Evolutionary conservation across 2,113 vertebrate genomes (phyloP).

Genomic region (Cynocephalus volans): DNA sequence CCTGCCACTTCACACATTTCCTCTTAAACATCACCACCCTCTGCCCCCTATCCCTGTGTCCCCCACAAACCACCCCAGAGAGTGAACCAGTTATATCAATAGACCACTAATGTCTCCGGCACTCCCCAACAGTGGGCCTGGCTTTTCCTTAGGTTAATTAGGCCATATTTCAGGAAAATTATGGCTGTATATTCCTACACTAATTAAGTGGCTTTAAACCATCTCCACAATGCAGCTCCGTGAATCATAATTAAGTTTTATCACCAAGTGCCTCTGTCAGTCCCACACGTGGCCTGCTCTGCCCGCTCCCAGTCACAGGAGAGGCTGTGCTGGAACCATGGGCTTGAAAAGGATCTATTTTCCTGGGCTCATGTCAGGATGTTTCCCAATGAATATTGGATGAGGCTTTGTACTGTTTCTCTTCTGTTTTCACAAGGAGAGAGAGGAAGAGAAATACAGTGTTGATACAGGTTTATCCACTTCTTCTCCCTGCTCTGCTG

Average conservation of each 20-base stretch:
- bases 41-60: neutral
- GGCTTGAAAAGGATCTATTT: constrained; percentile 40
- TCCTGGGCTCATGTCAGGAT: constrained; percentile 76
- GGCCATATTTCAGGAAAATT: constrained; percentile 91
- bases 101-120: constrained; percentile 84
- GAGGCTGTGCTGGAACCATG: neutral
- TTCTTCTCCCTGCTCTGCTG: neutral
- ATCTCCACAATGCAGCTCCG: constrained; percentile 83
- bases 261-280: constrained; percentile 78
- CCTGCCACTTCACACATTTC: neutral
- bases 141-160: constrained; percentile 90
- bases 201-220: constrained; percentile 92
- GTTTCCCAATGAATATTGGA: constrained; percentile 84
- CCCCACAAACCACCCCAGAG: constrained; percentile 3
- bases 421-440: constrained; percentile 73
- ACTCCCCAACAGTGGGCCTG: constrained; percentile 83
- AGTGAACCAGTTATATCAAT: constrained; percentile 78
- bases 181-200: constrained; percentile 88
- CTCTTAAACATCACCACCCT: neutral
- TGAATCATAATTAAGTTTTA: constrained; percentile 90
- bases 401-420: constrained; percentile 80
- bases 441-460: neutral
- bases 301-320: constrained; percentile 16
- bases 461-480: neutral
- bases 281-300: constrained; percentile 66